Conservation (phyloP, 1,140 invertebrate genomes). For the Mizuhopecten yessoensis region DNA sequence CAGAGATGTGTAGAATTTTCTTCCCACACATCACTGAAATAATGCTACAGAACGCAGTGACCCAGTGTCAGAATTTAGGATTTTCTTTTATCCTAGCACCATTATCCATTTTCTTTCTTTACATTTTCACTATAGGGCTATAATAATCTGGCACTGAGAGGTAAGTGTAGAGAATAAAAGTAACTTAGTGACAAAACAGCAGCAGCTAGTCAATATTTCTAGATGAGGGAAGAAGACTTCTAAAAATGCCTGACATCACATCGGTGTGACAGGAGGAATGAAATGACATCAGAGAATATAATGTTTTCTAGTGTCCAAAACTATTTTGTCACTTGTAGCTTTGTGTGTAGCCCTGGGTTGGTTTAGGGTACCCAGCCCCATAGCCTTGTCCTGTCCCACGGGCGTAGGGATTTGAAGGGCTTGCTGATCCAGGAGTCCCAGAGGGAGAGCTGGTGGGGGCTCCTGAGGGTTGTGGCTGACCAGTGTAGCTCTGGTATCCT, state of each 20-base stretch:
- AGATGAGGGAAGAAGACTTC: background rate
- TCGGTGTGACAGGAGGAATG: background rate
- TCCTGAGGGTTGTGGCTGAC: conserved; percentile 45
- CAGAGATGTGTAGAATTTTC: too few species aligned
- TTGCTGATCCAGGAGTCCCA: conserved; percentile 35
- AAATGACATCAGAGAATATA: background rate
- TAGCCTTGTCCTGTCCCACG: conserved; percentile 25
- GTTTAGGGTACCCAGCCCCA: conserved; percentile 47
- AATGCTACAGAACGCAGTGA: too few species aligned
- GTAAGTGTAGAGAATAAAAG: background rate
- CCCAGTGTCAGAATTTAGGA: too few species aligned
- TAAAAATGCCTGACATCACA: conserved; percentile 1
- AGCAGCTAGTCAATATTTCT: too few species aligned
- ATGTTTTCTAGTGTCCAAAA: background rate
- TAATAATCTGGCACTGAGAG: too few species aligned
- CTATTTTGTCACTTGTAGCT: conserved; percentile 41
- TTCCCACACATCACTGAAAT: too few species aligned
- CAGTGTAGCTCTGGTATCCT: conserved; percentile 48
- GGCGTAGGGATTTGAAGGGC: conserved; percentile 47
- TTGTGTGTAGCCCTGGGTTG: conserved; percentile 46
- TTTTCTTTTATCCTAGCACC: too few species aligned
- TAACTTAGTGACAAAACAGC: background rate
- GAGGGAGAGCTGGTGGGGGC: conserved; percentile 31
- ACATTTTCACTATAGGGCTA: too few species aligned
- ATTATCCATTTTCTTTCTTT: too few species aligned